Evolutionary conservation across 2,797 vertebrate species (phyloP), one percentile per base, ranked within the genome.

Genomic region (Liparis tanakae): DNA sequence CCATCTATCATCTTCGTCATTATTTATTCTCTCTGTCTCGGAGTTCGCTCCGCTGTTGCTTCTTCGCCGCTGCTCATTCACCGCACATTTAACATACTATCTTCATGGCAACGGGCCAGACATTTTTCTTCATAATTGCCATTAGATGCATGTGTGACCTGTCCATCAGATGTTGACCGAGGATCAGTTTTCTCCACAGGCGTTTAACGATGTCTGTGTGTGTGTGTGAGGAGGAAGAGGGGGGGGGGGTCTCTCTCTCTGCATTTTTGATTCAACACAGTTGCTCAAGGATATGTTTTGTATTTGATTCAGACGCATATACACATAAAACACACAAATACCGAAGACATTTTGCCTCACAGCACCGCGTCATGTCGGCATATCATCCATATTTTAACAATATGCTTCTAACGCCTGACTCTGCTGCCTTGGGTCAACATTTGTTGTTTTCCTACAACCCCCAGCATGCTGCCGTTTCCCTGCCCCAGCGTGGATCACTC

Each of bases 121-220:
- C 86, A 85, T 92, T 94, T 30, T 88, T 87, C 72, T 86, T 90
- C 91, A 92, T 94, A 94, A 95, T 94, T 94, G 89, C 84, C 76
- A 88, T 90, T 87, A 92, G 90, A 91, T 86, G 87, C 74, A 77
- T 84, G 87, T 91, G 85, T 85, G 87, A 93, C 91, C 87, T 74
- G 82, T 91, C 91, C 89, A 87, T 92, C 91, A 92, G 87, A 76
- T 74, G 82, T 82, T 74, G 76, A 79, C 84, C 78, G 46, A 5
- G 55, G 71, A 89, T 82, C 75, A n/a, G 50, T 61, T 73, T 78
- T 76, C 61, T 82, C 78, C 65, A 50, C 73, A 76, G 63, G 76
- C 67, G 79, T 78, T 83, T 74, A 83, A 66, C 77, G 68, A 72
- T 53, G 9, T 30, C 2, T 30, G 25, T 30, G 25, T 30, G 25